Percentiles rank a stretch among this genome's conserved stretches.
These are phyloP conservation scores for Cephus rjabovi DNA, from an alignment of 2,888 invertebrate species.

Conservation along the genomic window DNA sequence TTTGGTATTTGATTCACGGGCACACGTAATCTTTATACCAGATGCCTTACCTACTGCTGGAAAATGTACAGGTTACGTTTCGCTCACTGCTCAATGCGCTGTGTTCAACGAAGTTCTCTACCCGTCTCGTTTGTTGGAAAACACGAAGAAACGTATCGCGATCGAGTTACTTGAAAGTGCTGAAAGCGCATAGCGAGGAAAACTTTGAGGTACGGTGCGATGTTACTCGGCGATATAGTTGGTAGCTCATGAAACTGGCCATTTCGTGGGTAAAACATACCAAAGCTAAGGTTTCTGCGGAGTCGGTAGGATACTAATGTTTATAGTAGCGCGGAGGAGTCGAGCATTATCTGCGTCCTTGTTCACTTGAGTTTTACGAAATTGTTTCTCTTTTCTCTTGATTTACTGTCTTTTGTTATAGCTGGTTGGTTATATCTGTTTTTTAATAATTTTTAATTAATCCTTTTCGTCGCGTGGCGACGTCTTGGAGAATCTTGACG, in stretches of 20 bases:
- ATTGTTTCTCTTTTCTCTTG: neutral
- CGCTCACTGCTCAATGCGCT: slow-evolving; percentile 10
- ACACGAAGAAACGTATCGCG: slow-evolving; percentile 21
- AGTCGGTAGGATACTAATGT: neutral
- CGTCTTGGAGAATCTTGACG: neutral
- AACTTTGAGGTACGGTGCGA: neutral
- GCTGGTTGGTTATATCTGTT: too few relatives aligned
- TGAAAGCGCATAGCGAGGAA: slow-evolving; percentile 6
- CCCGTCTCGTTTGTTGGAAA: slow-evolving; percentile 1
- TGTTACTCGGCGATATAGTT: neutral
- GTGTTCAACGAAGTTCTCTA: slow-evolving; percentile 1
- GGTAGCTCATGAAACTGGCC: neutral
- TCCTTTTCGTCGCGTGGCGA: neutral
- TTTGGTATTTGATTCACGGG: neutral
- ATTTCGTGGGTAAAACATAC: neutral
- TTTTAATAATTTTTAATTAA: neutral
- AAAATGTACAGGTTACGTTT: slow-evolving; percentile 5
- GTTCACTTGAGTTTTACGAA: neutral
- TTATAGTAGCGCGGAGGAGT: neutral
- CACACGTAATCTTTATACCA: neutral
- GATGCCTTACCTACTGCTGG: neutral
- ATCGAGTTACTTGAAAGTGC: slow-evolving; percentile 30
- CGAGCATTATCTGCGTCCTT: neutral
- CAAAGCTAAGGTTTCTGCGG: neutral
- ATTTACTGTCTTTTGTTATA: neutral